phyloP scores from a whole-genome alignment of 2,113 vertebrate genomes.

The Callipepla squamata region DNA sequence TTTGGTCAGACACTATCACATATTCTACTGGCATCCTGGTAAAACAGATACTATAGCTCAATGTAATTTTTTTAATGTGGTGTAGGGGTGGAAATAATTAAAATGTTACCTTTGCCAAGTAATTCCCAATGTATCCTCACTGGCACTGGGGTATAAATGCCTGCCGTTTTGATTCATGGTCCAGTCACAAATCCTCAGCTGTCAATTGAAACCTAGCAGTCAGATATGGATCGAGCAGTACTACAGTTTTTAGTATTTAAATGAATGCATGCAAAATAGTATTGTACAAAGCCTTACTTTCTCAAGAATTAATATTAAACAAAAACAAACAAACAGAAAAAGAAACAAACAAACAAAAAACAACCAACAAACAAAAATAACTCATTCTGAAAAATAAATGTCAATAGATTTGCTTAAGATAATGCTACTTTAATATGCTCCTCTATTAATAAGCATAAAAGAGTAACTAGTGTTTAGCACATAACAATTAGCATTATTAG shows the following conservation, averaged over 20 bases:
- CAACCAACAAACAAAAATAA: slow-evolving; percentile 64
- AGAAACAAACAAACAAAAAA: slow-evolving; percentile 13
- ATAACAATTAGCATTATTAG: slow-evolving; percentile 82
- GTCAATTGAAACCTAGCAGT: slow-evolving; percentile 99
- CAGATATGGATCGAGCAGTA: slow-evolving; percentile 98
- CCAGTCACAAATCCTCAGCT: slow-evolving; percentile 99
- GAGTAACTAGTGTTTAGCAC: slow-evolving; percentile 77
- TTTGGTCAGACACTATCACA: slow-evolving; percentile 66
- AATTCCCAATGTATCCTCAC: slow-evolving; percentile 99
- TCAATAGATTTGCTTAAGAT: slow-evolving; percentile 61
- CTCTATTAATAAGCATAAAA: slow-evolving; percentile 79
- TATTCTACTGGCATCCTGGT: slow-evolving; percentile 51
- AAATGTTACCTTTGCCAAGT: slow-evolving; percentile 99
- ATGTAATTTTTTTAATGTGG: slow-evolving; percentile 78
- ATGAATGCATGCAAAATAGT: slow-evolving; percentile 89
- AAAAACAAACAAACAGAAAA: slow-evolving; percentile 27
- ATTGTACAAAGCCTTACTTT: slow-evolving; percentile 80
- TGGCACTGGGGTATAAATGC: slow-evolving; percentile 99
- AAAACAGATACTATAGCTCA: slow-evolving; percentile 79
- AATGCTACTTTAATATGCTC: slow-evolving; percentile 67
- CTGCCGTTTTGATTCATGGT: slow-evolving; percentile 99
- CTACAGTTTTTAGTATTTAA: slow-evolving; percentile 93
- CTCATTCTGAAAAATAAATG: slow-evolving; percentile 75
- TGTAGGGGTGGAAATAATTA: slow-evolving; percentile 96
- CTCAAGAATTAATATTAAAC: slow-evolving; percentile 71